Conservation (phyloP, 1,140 invertebrate species). For the Riptortus pedestris region DNA sequence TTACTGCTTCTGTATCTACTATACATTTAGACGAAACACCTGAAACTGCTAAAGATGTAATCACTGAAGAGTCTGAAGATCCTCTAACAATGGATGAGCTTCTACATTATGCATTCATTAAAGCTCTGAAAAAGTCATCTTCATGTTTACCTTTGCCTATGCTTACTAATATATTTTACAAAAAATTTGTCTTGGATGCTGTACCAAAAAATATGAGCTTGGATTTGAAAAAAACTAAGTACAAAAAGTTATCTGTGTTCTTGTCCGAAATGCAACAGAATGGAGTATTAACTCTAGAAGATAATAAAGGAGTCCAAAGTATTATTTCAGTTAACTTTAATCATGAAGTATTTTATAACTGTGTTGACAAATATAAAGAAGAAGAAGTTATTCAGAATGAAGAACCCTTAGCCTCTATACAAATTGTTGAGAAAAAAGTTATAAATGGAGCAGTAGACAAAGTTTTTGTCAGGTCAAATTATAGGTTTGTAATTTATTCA, state of each 20-base stretch:
- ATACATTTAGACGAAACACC: too few relatives aligned
- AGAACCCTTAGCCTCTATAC: too few relatives aligned
- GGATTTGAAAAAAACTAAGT: constrained; percentile 80
- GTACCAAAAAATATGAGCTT: constrained; percentile 54
- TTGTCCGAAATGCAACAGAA: constrained; percentile 47
- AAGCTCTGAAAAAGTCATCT: constrained; percentile 56
- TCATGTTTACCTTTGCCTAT: constrained; percentile 56
- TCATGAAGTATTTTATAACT: constrained; percentile 43
- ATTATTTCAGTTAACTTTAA: constrained; percentile 47
- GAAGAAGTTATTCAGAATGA: constrained; percentile 35
- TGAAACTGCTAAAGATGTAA: not conserved
- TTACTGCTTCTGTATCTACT: not conserved
- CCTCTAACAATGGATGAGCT: constrained; percentile 52
- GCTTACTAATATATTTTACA: constrained; percentile 65
- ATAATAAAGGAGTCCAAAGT: constrained; percentile 53
- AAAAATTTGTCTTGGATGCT: constrained; percentile 61
- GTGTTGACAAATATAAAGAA: constrained; percentile 38
- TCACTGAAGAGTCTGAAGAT: not conserved
- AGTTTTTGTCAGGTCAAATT: constrained; percentile 48
- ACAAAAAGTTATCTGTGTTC: constrained; percentile 80
- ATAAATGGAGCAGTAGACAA: constrained; percentile 55
- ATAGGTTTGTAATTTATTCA: constrained; percentile 42
- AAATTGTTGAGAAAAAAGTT: constrained; percentile 55
- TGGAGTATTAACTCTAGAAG: constrained; percentile 43
- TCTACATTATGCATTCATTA: constrained; percentile 64